Evolutionary conservation across 2,888 invertebrate genomes (phyloP).

Genomic region (Phyllotreta cruciferae): DNA sequence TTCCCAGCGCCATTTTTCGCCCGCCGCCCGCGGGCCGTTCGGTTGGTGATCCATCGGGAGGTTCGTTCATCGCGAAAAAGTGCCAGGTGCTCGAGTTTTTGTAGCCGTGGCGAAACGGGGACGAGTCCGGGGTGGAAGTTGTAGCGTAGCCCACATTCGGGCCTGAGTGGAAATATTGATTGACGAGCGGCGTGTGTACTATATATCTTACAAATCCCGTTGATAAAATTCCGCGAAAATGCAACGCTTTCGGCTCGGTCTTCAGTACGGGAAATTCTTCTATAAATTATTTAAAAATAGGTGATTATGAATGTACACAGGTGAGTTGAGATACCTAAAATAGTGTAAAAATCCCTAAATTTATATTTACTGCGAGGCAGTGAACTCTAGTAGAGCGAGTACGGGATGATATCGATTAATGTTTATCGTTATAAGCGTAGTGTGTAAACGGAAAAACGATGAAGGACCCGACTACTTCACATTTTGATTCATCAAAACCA

Average conservation of each 20-base stretch:
- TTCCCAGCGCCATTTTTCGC: conserved; percentile 46
- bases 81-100: background rate
- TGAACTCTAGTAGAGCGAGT: conserved; percentile 2
- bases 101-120: conserved; percentile 5
- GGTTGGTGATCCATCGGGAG: no score
- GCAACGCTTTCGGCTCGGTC: conserved; percentile 52
- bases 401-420: conserved; percentile 22
- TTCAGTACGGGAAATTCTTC: conserved; percentile 52
- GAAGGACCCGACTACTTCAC: no score
- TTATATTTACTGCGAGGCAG: background rate
- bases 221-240: conserved; percentile 46
- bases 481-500: background rate
- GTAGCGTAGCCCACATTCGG: background rate
- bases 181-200: conserved; percentile 42
- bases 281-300: conserved; percentile 55
- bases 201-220: conserved; percentile 31
- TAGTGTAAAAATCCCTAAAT: background rate
- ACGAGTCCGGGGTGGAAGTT: conserved; percentile 4
- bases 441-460: background rate
- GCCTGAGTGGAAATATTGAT: conserved; percentile 55
- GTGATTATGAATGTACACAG: conserved; percentile 57
- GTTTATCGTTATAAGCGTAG: conserved; percentile 19
- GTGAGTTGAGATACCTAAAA: conserved; percentile 42
- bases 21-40: background rate
- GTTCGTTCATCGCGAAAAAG: background rate